Percentiles rank a stretch among this genome's conserved stretches.
Conservation (phyloP, 2,113 vertebrate genomes). For the Cephalopterus ornatus region DNA sequence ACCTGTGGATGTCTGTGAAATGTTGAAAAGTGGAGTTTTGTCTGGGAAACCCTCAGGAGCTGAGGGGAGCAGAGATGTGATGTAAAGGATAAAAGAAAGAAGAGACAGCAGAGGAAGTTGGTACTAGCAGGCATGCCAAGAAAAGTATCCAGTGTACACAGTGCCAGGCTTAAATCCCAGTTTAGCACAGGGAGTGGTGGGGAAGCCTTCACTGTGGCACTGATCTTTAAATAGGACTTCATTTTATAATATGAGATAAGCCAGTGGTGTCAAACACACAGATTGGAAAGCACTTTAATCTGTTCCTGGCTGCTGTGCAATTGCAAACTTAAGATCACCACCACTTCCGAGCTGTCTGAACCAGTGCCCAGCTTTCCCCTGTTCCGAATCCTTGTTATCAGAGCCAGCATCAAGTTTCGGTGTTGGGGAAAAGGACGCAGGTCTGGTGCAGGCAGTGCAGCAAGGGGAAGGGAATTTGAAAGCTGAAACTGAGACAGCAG, state of each 20-base stretch:
- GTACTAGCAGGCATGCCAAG: slow-evolving; percentile 22
- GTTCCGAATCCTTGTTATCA: not conserved
- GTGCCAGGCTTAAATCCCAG: slow-evolving; percentile 47
- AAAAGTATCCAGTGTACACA: slow-evolving; percentile 44
- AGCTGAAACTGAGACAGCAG: not conserved
- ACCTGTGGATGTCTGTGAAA: not conserved
- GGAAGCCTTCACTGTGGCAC: slow-evolving; percentile 50
- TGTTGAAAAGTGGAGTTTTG: not conserved
- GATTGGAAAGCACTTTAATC: not conserved
- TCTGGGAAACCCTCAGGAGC: not conserved
- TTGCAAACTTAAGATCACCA: not conserved
- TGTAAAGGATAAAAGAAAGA: not conserved
- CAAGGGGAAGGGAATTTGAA: not conserved
- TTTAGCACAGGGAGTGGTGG: slow-evolving; percentile 51
- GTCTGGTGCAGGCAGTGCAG: not conserved
- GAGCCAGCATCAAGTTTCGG: not conserved
- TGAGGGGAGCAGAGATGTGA: not conserved
- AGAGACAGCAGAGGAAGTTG: slow-evolving; percentile 44
- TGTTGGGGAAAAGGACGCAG: not conserved
- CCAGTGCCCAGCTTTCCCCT: not conserved
- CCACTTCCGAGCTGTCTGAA: slow-evolving; percentile 54
- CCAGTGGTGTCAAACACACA: not conserved
- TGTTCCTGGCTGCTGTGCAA: not conserved
- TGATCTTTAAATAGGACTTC: slow-evolving; percentile 64
- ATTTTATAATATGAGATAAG: slow-evolving; percentile 47